phyloP scores from a whole-genome alignment of 2,888 invertebrate genomes.

The Callyntrura guangdongensis region DNA sequence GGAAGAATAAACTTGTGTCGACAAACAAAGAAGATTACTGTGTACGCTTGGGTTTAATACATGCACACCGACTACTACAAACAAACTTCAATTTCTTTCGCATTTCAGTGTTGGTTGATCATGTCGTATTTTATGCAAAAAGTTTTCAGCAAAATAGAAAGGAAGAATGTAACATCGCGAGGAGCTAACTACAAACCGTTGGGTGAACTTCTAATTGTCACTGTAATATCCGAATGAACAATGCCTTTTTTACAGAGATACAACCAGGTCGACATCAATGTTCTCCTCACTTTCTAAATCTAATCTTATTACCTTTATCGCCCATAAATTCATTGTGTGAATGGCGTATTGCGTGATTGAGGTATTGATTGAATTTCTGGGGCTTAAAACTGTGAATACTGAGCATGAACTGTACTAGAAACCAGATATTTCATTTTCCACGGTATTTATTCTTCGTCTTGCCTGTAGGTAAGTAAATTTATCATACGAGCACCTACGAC shows the following conservation, averaged over 20 bases:
- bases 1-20: no score
- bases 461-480: conserved; percentile 37
- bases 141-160: no score
- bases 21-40: not conserved
- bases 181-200: not conserved
- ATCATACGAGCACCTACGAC: not conserved
- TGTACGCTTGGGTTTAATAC: not conserved
- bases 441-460: not conserved
- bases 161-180: no score
- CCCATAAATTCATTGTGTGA: no score
- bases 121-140: no score
- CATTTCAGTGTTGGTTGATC: no score
- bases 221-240: no score
- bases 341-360: not conserved
- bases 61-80: not conserved
- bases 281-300: no score
- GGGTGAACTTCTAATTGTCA: not conserved
- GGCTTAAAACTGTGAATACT: not conserved
- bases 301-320: no score
- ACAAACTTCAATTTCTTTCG: no score
- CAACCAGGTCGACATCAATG: no score
- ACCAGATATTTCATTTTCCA: not conserved
- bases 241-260: no score
- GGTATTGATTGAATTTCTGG: not conserved
- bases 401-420: not conserved